phyloP scores from a whole-genome alignment of 2,797 vertebrate species.

The Vultur gryphus region DNA sequence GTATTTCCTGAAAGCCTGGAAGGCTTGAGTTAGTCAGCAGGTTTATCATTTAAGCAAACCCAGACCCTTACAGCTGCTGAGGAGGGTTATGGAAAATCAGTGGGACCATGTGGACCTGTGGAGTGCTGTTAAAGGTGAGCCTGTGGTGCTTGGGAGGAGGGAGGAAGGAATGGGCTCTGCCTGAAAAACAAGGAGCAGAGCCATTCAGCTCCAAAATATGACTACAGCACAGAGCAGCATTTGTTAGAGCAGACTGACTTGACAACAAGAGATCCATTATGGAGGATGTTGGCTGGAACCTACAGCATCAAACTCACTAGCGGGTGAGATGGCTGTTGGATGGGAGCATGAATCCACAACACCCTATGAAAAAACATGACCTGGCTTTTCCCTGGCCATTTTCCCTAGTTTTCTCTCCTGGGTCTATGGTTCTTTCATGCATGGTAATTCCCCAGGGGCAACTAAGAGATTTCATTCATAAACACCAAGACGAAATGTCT shows the following conservation, averaged over 20 bases:
- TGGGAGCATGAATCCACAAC: not conserved
- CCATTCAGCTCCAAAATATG: not conserved
- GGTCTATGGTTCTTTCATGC: not conserved
- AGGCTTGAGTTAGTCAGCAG: not conserved
- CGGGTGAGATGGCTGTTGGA: not conserved
- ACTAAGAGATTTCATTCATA: not conserved
- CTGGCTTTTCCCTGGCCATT: not conserved
- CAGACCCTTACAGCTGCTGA: not conserved
- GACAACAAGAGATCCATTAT: conserved; percentile 19
- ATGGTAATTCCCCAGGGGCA: not conserved
- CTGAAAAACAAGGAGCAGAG: not conserved
- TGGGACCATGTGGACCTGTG: not conserved
- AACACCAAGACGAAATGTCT: not conserved
- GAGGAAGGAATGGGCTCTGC: not conserved
- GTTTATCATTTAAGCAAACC: not conserved
- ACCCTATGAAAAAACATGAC: not conserved
- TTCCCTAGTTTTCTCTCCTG: not conserved
- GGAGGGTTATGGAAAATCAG: not conserved
- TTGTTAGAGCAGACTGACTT: not conserved
- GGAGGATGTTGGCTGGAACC: not conserved
- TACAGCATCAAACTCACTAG: not conserved
- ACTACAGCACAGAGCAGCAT: not conserved
- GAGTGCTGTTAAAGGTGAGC: not conserved
- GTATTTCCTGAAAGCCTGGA: not conserved
- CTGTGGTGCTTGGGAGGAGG: not conserved